These are phyloP conservation scores for Allobates femoralis DNA, from an alignment of 2,797 vertebrate species.

Conservation along the genomic window DNA sequence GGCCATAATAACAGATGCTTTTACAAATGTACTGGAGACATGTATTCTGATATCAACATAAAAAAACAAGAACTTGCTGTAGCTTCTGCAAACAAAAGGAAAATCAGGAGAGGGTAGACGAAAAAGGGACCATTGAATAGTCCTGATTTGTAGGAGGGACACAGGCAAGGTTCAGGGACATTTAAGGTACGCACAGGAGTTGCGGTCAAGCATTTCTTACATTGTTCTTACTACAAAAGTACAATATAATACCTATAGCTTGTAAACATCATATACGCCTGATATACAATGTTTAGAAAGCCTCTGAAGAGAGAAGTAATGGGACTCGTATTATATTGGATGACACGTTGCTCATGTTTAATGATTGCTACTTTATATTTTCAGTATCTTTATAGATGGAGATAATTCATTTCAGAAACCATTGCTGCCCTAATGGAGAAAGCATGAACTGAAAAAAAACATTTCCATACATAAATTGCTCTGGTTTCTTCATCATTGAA, in stretches of 20 bases:
- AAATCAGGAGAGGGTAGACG: not conserved
- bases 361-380: not conserved
- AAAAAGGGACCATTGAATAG: not conserved
- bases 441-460: not conserved
- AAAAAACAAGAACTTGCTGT: not conserved
- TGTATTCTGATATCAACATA: conserved; percentile 15
- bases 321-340: not conserved
- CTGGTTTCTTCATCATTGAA: not conserved
- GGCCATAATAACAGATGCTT: conserved; percentile 40
- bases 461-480: not conserved
- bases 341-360: not conserved
- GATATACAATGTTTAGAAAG: conserved; percentile 20
- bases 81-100: conserved; percentile 24
- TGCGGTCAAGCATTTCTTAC: conserved; percentile 15
- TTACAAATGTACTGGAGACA: conserved; percentile 32
- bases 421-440: not conserved
- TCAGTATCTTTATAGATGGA: not conserved
- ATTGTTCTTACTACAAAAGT: not conserved
- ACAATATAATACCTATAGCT: not conserved
- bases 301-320: not conserved
- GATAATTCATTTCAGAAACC: not conserved
- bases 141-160: not conserved
- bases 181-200: not conserved
- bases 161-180: not conserved
- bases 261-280: not conserved